phyloP scores from a whole-genome alignment of 2,113 vertebrate species.

The Pontoporia blainvillei region DNA sequence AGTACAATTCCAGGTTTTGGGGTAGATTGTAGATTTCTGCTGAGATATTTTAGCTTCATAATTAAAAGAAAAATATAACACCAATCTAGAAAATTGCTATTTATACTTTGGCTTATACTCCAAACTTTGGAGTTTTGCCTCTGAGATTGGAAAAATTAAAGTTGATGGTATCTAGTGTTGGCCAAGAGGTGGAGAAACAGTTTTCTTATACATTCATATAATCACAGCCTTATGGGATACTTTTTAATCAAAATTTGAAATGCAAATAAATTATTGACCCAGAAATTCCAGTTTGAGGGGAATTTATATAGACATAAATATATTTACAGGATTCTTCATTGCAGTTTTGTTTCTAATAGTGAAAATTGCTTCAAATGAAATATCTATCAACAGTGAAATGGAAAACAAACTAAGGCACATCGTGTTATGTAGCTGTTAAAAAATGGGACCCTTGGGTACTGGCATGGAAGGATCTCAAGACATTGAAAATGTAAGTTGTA shows the following conservation, averaged over 20 bases:
- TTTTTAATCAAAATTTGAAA: conserved; percentile 18
- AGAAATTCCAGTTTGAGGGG: background rate
- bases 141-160: conserved; percentile 1
- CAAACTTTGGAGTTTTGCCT: background rate
- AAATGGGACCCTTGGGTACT: background rate
- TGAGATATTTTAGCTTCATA: background rate
- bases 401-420: background rate
- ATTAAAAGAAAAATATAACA: background rate
- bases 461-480: background rate
- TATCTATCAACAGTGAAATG: background rate
- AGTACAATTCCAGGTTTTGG: background rate
- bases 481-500: background rate
- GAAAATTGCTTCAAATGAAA: background rate
- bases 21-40: background rate
- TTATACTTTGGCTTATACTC: background rate
- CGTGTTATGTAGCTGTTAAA: background rate
- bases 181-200: background rate
- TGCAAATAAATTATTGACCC: background rate
- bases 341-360: conserved; percentile 2
- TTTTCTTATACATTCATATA: background rate
- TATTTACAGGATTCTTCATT: background rate
- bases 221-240: background rate
- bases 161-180: background rate
- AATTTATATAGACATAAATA: background rate
- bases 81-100: background rate